phyloP scores from a whole-genome alignment of 2,113 vertebrate genomes.

The Neofelis nebulosa region DNA sequence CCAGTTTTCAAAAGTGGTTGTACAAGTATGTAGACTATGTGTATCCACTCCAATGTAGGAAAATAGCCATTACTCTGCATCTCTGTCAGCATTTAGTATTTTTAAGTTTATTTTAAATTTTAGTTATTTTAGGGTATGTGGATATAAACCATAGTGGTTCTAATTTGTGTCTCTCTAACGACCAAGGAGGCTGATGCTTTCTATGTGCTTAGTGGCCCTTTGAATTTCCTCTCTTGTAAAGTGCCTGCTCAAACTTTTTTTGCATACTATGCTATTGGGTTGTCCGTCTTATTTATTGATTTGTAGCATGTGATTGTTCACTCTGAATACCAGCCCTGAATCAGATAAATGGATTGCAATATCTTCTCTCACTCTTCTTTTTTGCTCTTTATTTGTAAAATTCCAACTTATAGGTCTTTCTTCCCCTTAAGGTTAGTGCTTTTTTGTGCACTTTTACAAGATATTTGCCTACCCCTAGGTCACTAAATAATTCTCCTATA shows the following conservation, averaged over 20 bases:
- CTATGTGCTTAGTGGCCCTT: neutral
- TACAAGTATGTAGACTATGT: neutral
- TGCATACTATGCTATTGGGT: neutral
- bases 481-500: neutral
- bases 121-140: neutral
- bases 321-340: neutral
- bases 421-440: neutral
- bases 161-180: neutral
- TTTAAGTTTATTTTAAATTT: neutral
- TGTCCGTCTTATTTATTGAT: neutral
- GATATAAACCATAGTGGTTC: neutral
- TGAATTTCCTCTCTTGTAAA: neutral
- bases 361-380: neutral
- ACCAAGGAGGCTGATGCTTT: neutral
- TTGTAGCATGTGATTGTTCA: neutral
- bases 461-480: neutral
- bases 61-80: neutral
- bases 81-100: neutral
- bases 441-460: neutral
- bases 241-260: neutral
- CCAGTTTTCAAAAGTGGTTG: neutral
- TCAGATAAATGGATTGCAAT: neutral
- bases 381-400: neutral
- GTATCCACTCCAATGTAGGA: neutral
- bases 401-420: neutral